These are phyloP conservation scores for Cyrtodaria siliqua DNA, from an alignment of 2,888 invertebrate species.

Conservation along the genomic window DNA sequence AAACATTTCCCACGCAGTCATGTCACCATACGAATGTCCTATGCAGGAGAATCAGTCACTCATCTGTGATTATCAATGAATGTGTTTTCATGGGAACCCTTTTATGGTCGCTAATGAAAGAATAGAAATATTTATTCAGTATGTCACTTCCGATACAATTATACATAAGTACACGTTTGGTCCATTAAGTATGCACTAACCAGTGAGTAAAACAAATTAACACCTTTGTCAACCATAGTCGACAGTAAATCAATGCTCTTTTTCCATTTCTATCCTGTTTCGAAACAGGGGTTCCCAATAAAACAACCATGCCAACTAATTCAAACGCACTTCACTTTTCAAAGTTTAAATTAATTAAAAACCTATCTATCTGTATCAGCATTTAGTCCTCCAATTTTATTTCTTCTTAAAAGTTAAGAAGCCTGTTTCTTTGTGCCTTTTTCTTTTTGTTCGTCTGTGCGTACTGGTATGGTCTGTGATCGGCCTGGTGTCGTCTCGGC, in stretches of 20 bases:
- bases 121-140: no score
- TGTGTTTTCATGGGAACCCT: conserved; percentile 20
- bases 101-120: no score
- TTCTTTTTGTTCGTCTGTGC: conserved; percentile 91
- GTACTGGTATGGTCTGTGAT: conserved; percentile 96
- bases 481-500: conserved; percentile 86
- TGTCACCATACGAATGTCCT: no score
- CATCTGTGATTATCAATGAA: no score
- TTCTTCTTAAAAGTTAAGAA: conserved; percentile 99
- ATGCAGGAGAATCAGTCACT: no score
- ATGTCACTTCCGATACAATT: no score
- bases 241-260: no score
- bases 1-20: no score
- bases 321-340: conserved; percentile 3
- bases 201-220: no score
- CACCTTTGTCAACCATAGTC: no score
- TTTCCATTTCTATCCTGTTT: not conserved
- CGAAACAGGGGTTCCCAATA: conserved; percentile 33
- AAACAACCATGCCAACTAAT: conserved; percentile 9
- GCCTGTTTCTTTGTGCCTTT: conserved; percentile 98
- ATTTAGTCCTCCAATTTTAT: conserved; percentile 86
- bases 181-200: not conserved
- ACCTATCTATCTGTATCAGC: conserved; percentile 11
- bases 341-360: conserved; percentile 18
- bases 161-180: not conserved